Evolutionary conservation across 1,140 invertebrate species (phyloP), one percentile per base, ranked within the genome.

Genomic region (Augochlora pura): DNA sequence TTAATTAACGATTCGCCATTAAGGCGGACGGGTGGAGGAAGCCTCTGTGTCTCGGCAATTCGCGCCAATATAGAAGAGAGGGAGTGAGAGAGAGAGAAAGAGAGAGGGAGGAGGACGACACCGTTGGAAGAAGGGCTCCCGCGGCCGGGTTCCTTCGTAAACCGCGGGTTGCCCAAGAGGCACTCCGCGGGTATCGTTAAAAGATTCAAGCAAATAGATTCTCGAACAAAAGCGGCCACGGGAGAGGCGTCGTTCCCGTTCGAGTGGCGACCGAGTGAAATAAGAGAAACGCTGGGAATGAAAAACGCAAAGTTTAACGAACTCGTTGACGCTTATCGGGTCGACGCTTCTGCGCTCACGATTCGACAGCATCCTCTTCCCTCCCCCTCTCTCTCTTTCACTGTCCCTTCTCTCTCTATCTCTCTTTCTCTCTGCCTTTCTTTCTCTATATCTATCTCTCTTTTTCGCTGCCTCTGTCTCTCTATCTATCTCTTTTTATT

Each of bases 141-240:
- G 32, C 32, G n/a, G n/a, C 42, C 8, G 8, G 60, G 5, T 39
- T 39, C 27, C 32, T 72, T 54, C 66, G 60, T 8, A 25, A 32
- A 16, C 25, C 23, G 10, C 25, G 27, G 12, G 25, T n/a, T 6
- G 10, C 25, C 9, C n/a, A 9, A 46, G 39, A 42, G 39, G 39
- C 64, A 46, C 39, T 54, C 46, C 42, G 42, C 16, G 5, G 5
- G 65, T 25, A 62, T 62, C 60, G 60, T 49, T 52, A 49, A 67
- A 52, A 49, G 23, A 52, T 27, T 66, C 39, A 38, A 25, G 60
- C 60, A 32, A 62, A 67, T 67, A 46, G 65, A 52, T 67, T 42
- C 23, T 49, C 23, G 65, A 67, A 27, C n/a, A 46, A 66, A 66
- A 46, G n/a, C 39, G 42, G n/a, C n/a, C 23, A 2, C 2, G 38